These are phyloP conservation scores for Smutsia temminckii DNA, from an alignment of 2,797 vertebrate genomes.

Conservation along the genomic window DNA sequence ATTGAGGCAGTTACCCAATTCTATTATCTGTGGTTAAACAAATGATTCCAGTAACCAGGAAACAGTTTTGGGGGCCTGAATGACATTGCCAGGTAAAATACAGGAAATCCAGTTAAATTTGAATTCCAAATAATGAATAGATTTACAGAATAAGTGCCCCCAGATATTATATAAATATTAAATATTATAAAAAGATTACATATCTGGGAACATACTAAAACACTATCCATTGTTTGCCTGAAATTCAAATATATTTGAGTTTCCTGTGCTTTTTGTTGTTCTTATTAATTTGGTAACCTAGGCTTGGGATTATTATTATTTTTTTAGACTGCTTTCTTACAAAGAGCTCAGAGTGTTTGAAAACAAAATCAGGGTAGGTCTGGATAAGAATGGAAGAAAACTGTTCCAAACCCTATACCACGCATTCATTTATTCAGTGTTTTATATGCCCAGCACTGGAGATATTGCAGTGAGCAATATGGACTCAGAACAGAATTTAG, in stretches of 20 bases:
- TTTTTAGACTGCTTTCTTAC: neutral
- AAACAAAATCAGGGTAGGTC: neutral
- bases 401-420: neutral
- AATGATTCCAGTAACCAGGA: neutral
- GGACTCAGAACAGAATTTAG: neutral
- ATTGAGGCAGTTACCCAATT: neutral
- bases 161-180: constrained; percentile 50
- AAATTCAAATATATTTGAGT: constrained; percentile 27
- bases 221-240: neutral
- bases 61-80: neutral
- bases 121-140: constrained; percentile 27
- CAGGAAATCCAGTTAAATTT: neutral
- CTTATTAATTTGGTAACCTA: neutral
- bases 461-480: neutral
- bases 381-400: neutral
- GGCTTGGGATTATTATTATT: neutral
- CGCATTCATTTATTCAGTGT: neutral
- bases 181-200: constrained; percentile 7
- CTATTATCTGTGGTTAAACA: neutral
- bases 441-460: neutral
- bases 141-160: neutral
- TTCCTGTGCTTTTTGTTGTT: neutral
- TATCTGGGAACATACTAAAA: neutral
- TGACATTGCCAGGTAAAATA: constrained; percentile 4
- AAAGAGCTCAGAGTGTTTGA: neutral